These are phyloP conservation scores for Planococcus citri DNA, from an alignment of 1,140 invertebrate genomes.

Conservation along the genomic window DNA sequence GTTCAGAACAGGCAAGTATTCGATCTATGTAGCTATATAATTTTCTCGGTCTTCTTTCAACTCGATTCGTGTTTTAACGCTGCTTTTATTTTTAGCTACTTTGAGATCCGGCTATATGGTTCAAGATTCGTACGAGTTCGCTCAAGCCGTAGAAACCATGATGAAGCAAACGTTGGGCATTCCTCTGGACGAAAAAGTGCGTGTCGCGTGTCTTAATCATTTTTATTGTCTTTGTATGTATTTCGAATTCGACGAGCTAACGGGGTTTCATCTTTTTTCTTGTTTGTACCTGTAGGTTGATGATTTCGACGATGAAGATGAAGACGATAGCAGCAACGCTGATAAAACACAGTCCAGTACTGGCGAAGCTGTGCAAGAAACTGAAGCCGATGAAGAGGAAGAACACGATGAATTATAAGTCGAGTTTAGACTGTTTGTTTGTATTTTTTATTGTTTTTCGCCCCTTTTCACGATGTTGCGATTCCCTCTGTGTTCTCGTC, in stretches of 20 bases:
- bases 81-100: constrained; percentile 53
- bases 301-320: constrained; percentile 9
- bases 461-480: too few relatives aligned
- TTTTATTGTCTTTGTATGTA: neutral
- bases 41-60: neutral
- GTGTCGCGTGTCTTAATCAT: constrained; percentile 17
- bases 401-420: constrained; percentile 14
- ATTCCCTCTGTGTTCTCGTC: too few relatives aligned
- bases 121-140: constrained; percentile 73
- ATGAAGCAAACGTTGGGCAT: constrained; percentile 73
- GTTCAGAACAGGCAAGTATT: constrained; percentile 62
- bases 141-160: constrained; percentile 73
- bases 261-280: neutral
- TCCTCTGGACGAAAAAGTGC: constrained; percentile 56
- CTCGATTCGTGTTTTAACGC: too few relatives aligned
- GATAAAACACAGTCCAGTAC: neutral
- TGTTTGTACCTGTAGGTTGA: neutral
- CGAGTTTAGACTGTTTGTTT: too few relatives aligned
- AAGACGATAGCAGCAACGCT: neutral
- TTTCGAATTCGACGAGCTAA: neutral
- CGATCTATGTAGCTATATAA: neutral
- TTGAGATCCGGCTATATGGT: constrained; percentile 82
- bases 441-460: too few relatives aligned
- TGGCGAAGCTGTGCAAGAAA: neutral
- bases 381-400: neutral